Evolutionary conservation across 2,113 vertebrate genomes (phyloP).

Genomic region (Chamaea fasciata): DNA sequence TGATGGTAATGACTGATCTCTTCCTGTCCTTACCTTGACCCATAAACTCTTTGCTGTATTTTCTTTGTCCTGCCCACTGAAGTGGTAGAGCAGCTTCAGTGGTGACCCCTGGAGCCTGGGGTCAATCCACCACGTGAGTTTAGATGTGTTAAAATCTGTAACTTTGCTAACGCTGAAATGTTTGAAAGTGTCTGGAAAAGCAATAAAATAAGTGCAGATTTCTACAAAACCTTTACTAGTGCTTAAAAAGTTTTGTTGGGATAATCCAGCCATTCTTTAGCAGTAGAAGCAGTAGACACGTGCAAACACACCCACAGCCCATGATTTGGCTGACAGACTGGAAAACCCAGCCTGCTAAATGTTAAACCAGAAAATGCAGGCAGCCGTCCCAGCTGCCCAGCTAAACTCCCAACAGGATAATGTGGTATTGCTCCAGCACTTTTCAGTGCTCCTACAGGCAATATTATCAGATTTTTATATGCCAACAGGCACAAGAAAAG

Average conservation of each 20-base stretch:
- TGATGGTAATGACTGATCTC: neutral
- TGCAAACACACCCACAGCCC: neutral
- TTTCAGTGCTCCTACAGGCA: neutral
- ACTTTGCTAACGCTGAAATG: neutral
- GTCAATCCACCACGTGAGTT: neutral
- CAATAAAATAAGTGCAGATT: neutral
- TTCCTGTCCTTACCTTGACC: neutral
- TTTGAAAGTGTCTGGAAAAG: neutral
- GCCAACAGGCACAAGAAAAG: neutral
- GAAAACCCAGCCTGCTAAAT: slow-evolving; percentile 18
- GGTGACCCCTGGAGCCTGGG: neutral
- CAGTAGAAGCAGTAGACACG: neutral
- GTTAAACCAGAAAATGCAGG: slow-evolving; percentile 3
- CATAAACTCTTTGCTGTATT: neutral
- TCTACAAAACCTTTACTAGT: neutral
- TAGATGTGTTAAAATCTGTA: neutral
- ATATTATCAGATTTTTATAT: neutral
- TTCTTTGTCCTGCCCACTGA: neutral
- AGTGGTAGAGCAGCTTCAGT: neutral
- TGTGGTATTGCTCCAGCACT: neutral
- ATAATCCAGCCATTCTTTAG: neutral
- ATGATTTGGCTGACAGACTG: neutral
- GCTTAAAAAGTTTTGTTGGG: neutral
- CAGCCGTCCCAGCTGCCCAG: neutral
- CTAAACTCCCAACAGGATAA: neutral